Evolutionary conservation across 1,140 invertebrate species (phyloP).

Genomic region (Harpegnathos saltator): DNA sequence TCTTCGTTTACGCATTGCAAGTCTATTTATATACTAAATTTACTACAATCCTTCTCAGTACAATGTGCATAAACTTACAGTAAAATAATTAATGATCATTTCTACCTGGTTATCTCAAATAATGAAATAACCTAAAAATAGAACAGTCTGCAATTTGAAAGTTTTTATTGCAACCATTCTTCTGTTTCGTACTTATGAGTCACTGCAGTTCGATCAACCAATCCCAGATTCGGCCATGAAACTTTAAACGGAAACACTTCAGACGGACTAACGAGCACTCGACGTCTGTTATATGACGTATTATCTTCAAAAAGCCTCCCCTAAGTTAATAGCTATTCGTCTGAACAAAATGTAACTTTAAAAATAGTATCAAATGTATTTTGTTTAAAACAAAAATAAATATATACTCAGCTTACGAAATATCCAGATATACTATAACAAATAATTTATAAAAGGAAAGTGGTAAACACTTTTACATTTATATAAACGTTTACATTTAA

Average conservation of each 20-base stretch:
- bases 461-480: neutral
- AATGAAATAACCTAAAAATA: constrained; percentile 37
- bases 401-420: neutral
- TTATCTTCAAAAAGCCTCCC: constrained; percentile 18
- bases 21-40: constrained; percentile 72
- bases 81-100: neutral
- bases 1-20: constrained; percentile 67
- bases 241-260: constrained; percentile 49
- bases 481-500: no score
- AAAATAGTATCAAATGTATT: neutral
- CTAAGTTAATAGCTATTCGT: constrained; percentile 14
- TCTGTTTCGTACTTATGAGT: constrained; percentile 31
- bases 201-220: constrained; percentile 12
- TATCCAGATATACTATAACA: neutral
- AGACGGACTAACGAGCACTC: constrained; percentile 37
- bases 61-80: neutral
- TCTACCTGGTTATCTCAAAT: constrained; percentile 9
- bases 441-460: neutral
- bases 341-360: neutral
- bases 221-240: constrained; percentile 28
- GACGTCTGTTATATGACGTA: constrained; percentile 14
- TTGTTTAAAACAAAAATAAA: neutral
- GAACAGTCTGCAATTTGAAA: neutral
- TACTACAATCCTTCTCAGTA: constrained; percentile 18
- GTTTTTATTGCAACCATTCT: constrained; percentile 33